These are phyloP conservation scores for Perdix hodgsoniae DNA, from an alignment of 2,797 vertebrate species.

Conservation along the genomic window DNA sequence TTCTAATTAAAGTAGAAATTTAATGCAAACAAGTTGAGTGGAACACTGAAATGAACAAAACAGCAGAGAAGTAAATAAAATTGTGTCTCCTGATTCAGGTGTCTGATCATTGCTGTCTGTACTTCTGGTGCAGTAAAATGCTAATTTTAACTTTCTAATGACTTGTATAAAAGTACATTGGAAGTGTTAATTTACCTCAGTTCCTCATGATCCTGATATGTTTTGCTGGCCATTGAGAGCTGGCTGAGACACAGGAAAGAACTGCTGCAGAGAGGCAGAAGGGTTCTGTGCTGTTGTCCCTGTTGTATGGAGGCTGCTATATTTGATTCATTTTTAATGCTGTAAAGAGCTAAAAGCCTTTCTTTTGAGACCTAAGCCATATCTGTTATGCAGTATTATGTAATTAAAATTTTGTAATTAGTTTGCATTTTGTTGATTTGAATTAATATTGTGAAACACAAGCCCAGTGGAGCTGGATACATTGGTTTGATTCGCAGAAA, in stretches of 20 bases:
- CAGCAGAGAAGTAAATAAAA: background rate
- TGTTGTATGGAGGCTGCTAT: background rate
- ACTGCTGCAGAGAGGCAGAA: background rate
- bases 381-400: background rate
- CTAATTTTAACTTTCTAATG: background rate
- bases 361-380: background rate
- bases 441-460: background rate
- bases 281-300: background rate
- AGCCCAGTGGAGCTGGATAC: background rate
- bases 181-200: background rate
- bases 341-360: background rate
- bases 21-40: background rate
- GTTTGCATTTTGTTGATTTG: constrained; percentile 24
- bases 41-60: background rate
- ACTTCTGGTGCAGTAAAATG: background rate
- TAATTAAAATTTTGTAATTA: background rate
- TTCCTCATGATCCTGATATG: background rate
- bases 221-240: background rate
- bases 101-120: background rate
- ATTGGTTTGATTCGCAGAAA: constrained; percentile 28
- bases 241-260: background rate
- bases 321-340: background rate
- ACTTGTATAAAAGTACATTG: background rate
- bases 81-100: background rate
- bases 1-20: background rate